Base-by-base conservation (phyloP, 2,113 vertebrate genomes). In the Arizona elegans region DNA sequence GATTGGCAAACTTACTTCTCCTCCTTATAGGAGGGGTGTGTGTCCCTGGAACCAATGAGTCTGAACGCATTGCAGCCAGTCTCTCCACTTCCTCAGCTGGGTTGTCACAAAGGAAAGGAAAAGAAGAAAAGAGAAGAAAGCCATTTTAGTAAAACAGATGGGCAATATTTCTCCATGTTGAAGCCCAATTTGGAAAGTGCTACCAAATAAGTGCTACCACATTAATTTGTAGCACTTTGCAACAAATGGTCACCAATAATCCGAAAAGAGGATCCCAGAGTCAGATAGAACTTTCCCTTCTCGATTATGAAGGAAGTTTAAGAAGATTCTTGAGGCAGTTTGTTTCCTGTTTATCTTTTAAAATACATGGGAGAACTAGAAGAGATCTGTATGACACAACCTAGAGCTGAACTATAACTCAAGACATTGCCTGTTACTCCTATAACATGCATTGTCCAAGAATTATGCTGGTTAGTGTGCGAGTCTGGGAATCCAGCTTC, bases 11-110 rank as follows among this genome's bases (percentile, higher is more conserved):
- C 95, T 99, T 99, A 98, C 99, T 99, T 95, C 99, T 98, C 92
- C 98, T 98, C 59, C 99, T 98, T 94, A 99, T 99, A 1, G 99
- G 99, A 17, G 99, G 99, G 0, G 99, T 99, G 97, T 99, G 99
- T 89, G 98, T 98, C 24, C 99, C 98, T 11, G 99, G 98, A 93
- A 99, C 97, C 1, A 99, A 95, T 93, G 99, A 99, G 97, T 99
- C 99, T 0, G 99, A 98, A 85, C 99, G 99, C 98, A 99, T 99
- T 29, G 98, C 98, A 53, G 99, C 98, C 98, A 99, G 98, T 92
- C 99, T 98, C 97, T 99, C 99, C 94, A 99, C 99, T 97, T 99
- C 99, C 96, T 99, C 99, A 90, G 98, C 99, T 99, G 97, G 87
- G 93, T 96, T 97, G 96, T 58, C 93, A 92, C 53, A 59, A 95